These are phyloP conservation scores for Pseudomugil tenellus DNA, from an alignment of 2,797 vertebrate genomes.

Conservation along the genomic window DNA sequence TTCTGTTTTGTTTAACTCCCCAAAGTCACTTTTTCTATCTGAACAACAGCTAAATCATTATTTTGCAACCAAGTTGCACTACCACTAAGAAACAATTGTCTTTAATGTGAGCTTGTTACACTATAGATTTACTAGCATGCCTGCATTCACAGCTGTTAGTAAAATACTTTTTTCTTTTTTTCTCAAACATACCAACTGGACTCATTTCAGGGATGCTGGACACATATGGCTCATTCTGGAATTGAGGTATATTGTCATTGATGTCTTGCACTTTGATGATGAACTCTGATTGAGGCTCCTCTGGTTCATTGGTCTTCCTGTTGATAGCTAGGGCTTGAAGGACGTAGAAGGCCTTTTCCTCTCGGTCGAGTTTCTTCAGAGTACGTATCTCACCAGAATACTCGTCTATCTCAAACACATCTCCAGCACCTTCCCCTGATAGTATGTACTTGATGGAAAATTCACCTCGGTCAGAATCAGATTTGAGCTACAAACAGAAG, in stretches of 20 bases:
- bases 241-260: constrained; percentile 92
- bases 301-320: constrained; percentile 79
- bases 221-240: constrained; percentile 91
- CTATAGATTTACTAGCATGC: background rate
- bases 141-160: background rate
- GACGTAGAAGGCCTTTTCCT: constrained; percentile 88
- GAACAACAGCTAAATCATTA: too few relatives aligned
- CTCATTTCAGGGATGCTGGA: constrained; percentile 95
- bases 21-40: too few relatives aligned
- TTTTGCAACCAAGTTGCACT: too few relatives aligned
- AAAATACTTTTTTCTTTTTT: background rate
- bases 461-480: constrained; percentile 86
- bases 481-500: constrained; percentile 83
- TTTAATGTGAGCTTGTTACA: too few relatives aligned
- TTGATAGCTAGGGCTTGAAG: constrained; percentile 89
- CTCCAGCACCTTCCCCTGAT: constrained; percentile 88
- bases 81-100: too few relatives aligned
- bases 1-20: background rate
- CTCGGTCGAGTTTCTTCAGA: constrained; percentile 88
- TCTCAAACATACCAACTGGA: constrained; percentile 83
- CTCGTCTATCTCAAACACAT: constrained; percentile 86
- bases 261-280: constrained; percentile 92
- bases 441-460: constrained; percentile 85
- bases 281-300: constrained; percentile 92
- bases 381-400: constrained; percentile 84